Conservation (phyloP, 2,888 invertebrate genomes). For the Laspeyria flexula region DNA sequence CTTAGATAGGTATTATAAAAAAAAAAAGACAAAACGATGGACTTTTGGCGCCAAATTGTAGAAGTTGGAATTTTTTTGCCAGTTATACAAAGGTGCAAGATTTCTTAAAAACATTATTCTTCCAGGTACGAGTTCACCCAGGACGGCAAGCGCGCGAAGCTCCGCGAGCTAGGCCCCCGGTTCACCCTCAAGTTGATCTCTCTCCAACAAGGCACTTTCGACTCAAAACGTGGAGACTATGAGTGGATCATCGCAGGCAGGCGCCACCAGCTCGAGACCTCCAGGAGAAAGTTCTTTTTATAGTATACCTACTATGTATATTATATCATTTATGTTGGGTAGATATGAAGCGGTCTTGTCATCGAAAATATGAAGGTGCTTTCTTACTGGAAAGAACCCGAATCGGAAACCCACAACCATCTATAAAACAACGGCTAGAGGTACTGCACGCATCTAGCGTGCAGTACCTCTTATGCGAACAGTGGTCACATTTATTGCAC, state of each 20-base stretch:
- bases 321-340: neutral
- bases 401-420: too few species aligned
- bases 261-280: constrained; percentile 97
- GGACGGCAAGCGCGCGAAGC: constrained; percentile 89
- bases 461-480: too few species aligned
- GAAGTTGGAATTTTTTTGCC: too few species aligned
- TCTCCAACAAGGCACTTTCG: constrained; percentile 98
- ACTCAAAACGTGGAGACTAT: constrained; percentile 98
- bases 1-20: too few species aligned
- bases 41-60: too few species aligned
- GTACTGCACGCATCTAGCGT: too few species aligned
- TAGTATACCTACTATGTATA: constrained; percentile 79
- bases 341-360: constrained; percentile 41
- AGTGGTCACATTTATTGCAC: too few species aligned
- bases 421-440: too few species aligned
- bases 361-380: too few species aligned
- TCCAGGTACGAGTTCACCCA: constrained; percentile 94
- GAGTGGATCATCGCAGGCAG: constrained; percentile 97
- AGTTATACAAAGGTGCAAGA: too few species aligned
- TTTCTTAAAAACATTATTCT: neutral
- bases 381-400: too few species aligned
- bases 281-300: constrained; percentile 96
- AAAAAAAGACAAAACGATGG: too few species aligned
- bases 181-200: constrained; percentile 97
- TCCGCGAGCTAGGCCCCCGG: constrained; percentile 98